These are phyloP conservation scores for Saccostrea cuccullata DNA, from an alignment of 1,140 invertebrate species.

Conservation along the genomic window DNA sequence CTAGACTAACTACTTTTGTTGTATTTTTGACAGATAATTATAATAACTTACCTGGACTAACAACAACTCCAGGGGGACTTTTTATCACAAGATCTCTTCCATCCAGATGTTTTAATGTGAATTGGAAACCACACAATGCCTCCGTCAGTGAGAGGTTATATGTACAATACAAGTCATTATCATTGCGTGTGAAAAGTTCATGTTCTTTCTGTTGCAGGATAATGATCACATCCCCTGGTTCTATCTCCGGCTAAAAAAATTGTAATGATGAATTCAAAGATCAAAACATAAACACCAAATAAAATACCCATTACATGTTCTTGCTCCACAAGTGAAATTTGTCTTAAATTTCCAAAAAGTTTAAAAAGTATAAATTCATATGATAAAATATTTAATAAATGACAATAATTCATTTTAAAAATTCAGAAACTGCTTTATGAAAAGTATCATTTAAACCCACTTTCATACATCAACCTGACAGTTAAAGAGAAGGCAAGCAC, in stretches of 20 bases:
- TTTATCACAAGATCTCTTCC: slow-evolving; percentile 92
- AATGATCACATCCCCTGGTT: slow-evolving; percentile 96
- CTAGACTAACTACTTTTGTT: slow-evolving; percentile 92
- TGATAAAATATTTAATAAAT: too few relatives aligned
- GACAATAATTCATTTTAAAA: too few relatives aligned
- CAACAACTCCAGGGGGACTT: slow-evolving; percentile 88
- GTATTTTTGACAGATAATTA: slow-evolving; percentile 85
- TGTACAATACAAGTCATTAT: slow-evolving; percentile 91
- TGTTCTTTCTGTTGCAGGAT: slow-evolving; percentile 97
- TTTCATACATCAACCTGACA: too few relatives aligned
- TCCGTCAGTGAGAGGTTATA: slow-evolving; percentile 90
- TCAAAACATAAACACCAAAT: not conserved
- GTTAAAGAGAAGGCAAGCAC: too few relatives aligned
- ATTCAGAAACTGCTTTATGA: too few relatives aligned
- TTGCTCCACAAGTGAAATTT: not conserved
- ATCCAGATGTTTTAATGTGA: slow-evolving; percentile 95
- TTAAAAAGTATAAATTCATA: too few relatives aligned
- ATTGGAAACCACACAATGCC: slow-evolving; percentile 97
- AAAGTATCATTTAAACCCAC: too few relatives aligned
- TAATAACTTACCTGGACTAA: slow-evolving; percentile 86
- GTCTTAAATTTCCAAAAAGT: too few relatives aligned
- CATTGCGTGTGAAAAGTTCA: slow-evolving; percentile 87
- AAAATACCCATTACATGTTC: not conserved
- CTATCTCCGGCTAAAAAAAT: slow-evolving; percentile 87
- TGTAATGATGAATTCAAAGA: not conserved